These are phyloP conservation scores for Pogonocichla stellata DNA, from an alignment of 2,113 vertebrate species.

Conservation along the genomic window DNA sequence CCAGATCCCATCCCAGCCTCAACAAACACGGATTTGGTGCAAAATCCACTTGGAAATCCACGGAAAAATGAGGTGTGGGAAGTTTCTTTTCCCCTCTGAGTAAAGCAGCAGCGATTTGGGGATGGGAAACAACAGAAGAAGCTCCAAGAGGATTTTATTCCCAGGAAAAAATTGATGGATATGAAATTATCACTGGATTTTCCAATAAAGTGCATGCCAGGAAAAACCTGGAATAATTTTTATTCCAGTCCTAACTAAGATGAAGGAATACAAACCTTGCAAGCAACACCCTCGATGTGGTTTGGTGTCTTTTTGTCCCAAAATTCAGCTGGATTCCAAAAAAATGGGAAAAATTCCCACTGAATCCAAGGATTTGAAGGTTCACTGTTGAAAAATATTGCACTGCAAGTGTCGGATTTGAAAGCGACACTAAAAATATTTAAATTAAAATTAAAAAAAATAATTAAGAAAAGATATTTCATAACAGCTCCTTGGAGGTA, in stretches of 20 bases:
- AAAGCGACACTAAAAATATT: background rate
- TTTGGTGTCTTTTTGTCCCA: fast-evolving
- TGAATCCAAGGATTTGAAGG: background rate
- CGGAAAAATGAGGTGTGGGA: background rate
- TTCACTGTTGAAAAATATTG: background rate
- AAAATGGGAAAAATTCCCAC: background rate
- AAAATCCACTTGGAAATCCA: background rate
- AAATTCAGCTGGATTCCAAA: background rate
- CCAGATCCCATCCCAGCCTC: background rate
- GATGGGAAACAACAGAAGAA: background rate
- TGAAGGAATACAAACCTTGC: background rate
- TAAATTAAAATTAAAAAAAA: background rate
- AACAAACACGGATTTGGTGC: background rate
- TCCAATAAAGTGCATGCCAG: conserved; percentile 15
- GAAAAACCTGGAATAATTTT: background rate
- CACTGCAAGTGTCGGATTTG: background rate
- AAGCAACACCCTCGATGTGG: fast-evolving
- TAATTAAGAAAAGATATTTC: background rate
- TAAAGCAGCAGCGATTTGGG: background rate
- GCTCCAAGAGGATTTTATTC: background rate
- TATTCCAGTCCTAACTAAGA: background rate
- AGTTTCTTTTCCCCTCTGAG: background rate
- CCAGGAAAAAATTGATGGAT: background rate
- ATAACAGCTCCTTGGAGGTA: background rate
- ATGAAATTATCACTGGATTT: background rate